phyloP scores from a whole-genome alignment of 2,797 vertebrate genomes.

The Parotocinclus haroldoi region DNA sequence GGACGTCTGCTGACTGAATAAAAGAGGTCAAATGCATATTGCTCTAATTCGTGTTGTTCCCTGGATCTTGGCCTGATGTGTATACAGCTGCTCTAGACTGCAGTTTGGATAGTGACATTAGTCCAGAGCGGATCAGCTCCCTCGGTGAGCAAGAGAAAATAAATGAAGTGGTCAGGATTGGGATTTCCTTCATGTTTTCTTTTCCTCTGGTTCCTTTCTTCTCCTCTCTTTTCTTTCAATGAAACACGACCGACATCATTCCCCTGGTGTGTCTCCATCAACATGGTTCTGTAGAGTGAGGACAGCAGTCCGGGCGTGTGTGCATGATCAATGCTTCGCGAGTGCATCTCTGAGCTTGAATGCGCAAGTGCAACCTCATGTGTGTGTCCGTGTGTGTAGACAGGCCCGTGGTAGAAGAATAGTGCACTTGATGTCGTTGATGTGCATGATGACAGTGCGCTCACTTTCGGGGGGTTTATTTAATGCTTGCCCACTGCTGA shows the following conservation, averaged over 20 bases:
- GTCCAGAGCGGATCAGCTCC: too few species aligned
- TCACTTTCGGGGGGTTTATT: slow-evolving; percentile 30
- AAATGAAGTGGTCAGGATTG: slow-evolving; percentile 36
- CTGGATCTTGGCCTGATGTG: too few species aligned
- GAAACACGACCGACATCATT: slow-evolving; percentile 38
- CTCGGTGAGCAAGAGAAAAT: slow-evolving; percentile 22
- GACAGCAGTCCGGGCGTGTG: slow-evolving; percentile 36
- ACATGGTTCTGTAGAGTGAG: slow-evolving; percentile 36
- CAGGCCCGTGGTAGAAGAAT: slow-evolving; percentile 36
- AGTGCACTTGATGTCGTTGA: slow-evolving; percentile 40
- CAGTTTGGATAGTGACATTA: too few species aligned
- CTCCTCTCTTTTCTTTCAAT: slow-evolving; percentile 34
- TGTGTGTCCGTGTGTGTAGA: slow-evolving; percentile 35
- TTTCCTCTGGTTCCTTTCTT: slow-evolving; percentile 25
- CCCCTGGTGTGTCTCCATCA: slow-evolving; percentile 44
- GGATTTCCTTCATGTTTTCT: slow-evolving; percentile 46
- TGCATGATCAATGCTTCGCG: neutral
- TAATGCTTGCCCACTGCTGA: slow-evolving; percentile 29
- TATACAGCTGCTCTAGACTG: too few species aligned
- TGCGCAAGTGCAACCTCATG: slow-evolving; percentile 13
- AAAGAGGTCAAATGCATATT: too few species aligned
- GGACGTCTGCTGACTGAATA: too few species aligned
- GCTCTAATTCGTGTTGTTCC: too few species aligned
- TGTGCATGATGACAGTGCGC: slow-evolving; percentile 39
- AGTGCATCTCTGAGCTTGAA: neutral